These are phyloP conservation scores for Pseudomyrmex dendroicus DNA, from an alignment of 1,140 invertebrate species.

Conservation along the genomic window DNA sequence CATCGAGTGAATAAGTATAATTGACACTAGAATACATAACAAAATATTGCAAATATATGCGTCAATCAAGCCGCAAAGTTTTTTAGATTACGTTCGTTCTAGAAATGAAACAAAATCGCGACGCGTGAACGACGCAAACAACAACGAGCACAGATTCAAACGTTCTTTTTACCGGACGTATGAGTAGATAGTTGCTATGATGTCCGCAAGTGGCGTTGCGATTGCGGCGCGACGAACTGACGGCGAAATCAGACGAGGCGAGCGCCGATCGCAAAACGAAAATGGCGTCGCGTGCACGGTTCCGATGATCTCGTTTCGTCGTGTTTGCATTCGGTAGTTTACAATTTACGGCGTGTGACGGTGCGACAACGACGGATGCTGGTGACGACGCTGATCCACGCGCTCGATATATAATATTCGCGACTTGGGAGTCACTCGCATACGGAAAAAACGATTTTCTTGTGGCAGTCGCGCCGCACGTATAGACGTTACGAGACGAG, in stretches of 20 bases:
- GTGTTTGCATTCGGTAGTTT: conserved; percentile 52
- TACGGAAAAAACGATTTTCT: not conserved
- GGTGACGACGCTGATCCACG: not conserved
- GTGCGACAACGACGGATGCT: not conserved
- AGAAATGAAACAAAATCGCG: no score
- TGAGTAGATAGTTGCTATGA: not conserved
- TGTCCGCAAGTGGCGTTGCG: not conserved
- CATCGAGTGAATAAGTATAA: no score
- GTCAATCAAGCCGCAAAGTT: no score
- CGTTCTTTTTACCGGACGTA: not conserved
- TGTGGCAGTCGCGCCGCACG: conserved; percentile 8
- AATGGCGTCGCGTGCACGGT: conserved; percentile 79
- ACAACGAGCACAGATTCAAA: conserved; percentile 31
- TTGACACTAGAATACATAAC: no score
- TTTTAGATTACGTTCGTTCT: no score
- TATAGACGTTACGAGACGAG: conserved; percentile 8
- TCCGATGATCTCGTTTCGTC: conserved; percentile 72
- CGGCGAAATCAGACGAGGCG: not conserved
- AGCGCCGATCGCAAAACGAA: conserved; percentile 69
- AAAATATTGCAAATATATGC: no score
- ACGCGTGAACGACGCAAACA: no score
- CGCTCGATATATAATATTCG: not conserved
- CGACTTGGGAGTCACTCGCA: conserved; percentile 2
- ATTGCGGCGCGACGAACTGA: conserved; percentile 39
- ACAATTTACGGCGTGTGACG: conserved; percentile 19